Base-by-base conservation (phyloP, 2,888 invertebrate species). In the Cetonia aurata region DNA sequence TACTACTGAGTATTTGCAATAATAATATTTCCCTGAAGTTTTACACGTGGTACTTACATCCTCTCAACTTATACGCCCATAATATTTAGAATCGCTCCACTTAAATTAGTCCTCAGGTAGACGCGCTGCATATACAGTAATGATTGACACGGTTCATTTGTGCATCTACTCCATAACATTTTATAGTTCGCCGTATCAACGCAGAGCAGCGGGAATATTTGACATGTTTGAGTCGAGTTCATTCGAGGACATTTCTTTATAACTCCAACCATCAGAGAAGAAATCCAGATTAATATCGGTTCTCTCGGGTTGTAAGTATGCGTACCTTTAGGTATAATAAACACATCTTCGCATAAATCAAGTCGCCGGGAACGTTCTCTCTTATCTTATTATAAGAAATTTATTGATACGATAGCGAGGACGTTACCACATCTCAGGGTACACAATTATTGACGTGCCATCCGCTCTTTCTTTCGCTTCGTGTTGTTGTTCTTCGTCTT, bases 341-440 rank as follows among this genome's bases (percentile, higher is more conserved):
- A 69, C 69, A 69, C 69, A 60, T 69, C 62, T 69, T 53, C 60
- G 15, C 53, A 69, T 69, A 69, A 69, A 69, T 69, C 69, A 69
- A 69, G 69, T 69, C 69, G 53, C 46, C 41, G 62, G 69, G 62
- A 69, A 60, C 53, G 69, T 60, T 69, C 44, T 25, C 25, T 62
- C 69, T 69, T 69, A 69, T 69, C 69, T 69, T 69, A 69, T 69
- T 69, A 69, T 69, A 62, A 50, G 62, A 69, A 69, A 69, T 69
- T 69, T 69, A 69, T 69, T 60, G 69, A 69, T 69, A 69, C 60
- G 69, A 60, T 69, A 59, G 56, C 33, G 44, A 48, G 48, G 69
- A 62, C 62, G 62, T 69, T 69, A 69, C 69, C 69, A 69, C 62
- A 62, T 62, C 48, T 62, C 33, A 48, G 62, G 62, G 62, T 62